phyloP scores from a whole-genome alignment of 2,888 invertebrate genomes.

The Heliothis peltigera region DNA sequence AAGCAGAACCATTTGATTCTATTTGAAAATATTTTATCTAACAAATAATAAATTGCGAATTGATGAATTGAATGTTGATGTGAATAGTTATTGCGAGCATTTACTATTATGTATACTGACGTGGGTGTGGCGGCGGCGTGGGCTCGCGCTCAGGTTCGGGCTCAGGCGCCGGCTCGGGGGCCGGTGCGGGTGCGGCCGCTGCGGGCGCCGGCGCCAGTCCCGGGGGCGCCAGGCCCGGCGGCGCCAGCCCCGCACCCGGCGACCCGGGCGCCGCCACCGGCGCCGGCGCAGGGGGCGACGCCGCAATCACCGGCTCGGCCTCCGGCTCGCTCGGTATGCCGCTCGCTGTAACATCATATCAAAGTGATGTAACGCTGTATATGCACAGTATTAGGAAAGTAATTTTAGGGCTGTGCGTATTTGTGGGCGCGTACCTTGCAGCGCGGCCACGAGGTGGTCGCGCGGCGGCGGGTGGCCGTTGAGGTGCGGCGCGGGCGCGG shows the following conservation, averaged over 20 bases:
- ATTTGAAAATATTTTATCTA: too few species aligned
- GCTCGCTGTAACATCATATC: slow-evolving; percentile 48
- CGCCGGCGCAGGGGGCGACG: slow-evolving; percentile 50
- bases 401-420: too few species aligned
- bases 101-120: too few species aligned
- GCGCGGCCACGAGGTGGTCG: slow-evolving; percentile 55
- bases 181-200: slow-evolving; percentile 59
- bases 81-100: too few species aligned
- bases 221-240: slow-evolving; percentile 54
- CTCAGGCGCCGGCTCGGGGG: slow-evolving; percentile 64
- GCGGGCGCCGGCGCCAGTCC: slow-evolving; percentile 69
- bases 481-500: slow-evolving; percentile 64
- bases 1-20: too few species aligned
- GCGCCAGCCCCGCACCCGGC: slow-evolving; percentile 28
- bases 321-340: slow-evolving; percentile 67
- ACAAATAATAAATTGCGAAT: too few species aligned
- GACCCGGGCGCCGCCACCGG: slow-evolving; percentile 54
- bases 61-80: too few species aligned
- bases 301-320: slow-evolving; percentile 67
- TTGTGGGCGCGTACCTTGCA: slow-evolving; percentile 67
- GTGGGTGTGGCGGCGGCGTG: slow-evolving; percentile 68
- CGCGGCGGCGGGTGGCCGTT: slow-evolving; percentile 55
- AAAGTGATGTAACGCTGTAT: too few species aligned
- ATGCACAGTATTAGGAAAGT: too few species aligned
- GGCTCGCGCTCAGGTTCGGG: slow-evolving; percentile 72